Base-by-base conservation (phyloP, 2,797 vertebrate species). In the Synaphobranchus kaupii region DNA sequence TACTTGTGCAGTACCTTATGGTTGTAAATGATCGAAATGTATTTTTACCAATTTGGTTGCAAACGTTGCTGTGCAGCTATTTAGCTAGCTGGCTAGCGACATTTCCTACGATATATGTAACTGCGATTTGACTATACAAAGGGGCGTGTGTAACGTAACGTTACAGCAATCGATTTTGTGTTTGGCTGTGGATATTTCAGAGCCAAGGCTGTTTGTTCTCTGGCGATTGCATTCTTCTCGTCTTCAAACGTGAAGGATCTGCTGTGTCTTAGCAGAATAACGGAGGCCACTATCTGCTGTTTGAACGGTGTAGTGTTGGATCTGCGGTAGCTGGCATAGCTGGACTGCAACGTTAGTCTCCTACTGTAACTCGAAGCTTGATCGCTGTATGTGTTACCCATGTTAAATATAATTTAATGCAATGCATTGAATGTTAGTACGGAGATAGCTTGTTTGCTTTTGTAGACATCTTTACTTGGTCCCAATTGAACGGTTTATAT, bases 201-300 rank as follows among this genome's bases (percentile, higher is more conserved):
- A 13, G 22, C 22, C n/a, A n/a, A n/a, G 6, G 2, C 20, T 81
- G 2, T 25, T 81, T 50, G 8, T 17, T 81, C 3, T 10, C 25
- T n/a, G 5, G 50, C 6, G 17, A n/a, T 4, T 81, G 78, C n/a
- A 50, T 50, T 81, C 44, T 10, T 50, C 9, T n/a, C 50, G 47
- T 81, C 47, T 50, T 17, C 20, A 25, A 10, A n/a, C 47, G 22
- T 50, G 78, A 68, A 48, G 58, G 13, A 60, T 20, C 25, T 68
- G 58, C 4, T 60, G 6, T 12, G 7, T 68, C 6, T 56, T 28
- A 28, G 63, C 63, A 58, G 81, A 34, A 50, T 58, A 17, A 84
- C 52, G 12, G 83, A 84, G 86, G 83, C 83, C 83, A 84, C 68
- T 76, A 56, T 58, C 44, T 76, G 83, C 66, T n/a, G 60, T 34